Conservation (phyloP, 2,113 vertebrate genomes). For the Anolis sagrei region DNA sequence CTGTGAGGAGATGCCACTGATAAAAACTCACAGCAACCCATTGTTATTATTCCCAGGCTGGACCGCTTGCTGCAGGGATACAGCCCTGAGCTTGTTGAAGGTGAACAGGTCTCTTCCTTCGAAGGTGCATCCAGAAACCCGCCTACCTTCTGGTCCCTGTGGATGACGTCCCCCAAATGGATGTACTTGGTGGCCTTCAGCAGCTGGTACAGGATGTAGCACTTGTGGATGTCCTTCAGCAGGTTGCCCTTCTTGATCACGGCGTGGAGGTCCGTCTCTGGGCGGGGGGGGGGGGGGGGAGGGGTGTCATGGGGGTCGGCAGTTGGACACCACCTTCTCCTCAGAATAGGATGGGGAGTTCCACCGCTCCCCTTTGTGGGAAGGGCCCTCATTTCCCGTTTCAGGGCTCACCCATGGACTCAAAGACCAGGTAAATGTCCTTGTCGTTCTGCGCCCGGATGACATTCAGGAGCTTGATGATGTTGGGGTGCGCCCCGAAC, state of each 20-base stretch:
- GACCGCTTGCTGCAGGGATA: no score
- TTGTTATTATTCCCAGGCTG: no score
- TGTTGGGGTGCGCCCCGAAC: slow-evolving; percentile 91
- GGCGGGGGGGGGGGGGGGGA: background rate
- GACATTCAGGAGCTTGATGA: slow-evolving; percentile 89
- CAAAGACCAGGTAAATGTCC: slow-evolving; percentile 96
- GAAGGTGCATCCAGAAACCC: no score
- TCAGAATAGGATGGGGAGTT: no score
- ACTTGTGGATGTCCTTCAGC: slow-evolving; percentile 88
- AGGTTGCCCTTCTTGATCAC: slow-evolving; percentile 90
- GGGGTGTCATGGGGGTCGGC: no score
- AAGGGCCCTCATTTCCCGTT: background rate
- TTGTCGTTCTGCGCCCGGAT: slow-evolving; percentile 90
- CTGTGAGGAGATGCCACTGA: no score
- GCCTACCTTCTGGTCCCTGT: slow-evolving; percentile 92
- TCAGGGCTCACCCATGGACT: slow-evolving; percentile 90
- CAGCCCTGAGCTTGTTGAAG: no score
- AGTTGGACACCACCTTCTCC: no score
- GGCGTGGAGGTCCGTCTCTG: slow-evolving; percentile 91
- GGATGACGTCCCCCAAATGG: slow-evolving; percentile 92
- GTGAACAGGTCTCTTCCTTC: no score
- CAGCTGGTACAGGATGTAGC: slow-evolving; percentile 92
- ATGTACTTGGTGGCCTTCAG: slow-evolving; percentile 90
- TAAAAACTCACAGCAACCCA: no score
- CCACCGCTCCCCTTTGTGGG: no score